Conservation (phyloP, 2,888 invertebrate species). For the Dioctria rufipes region DNA sequence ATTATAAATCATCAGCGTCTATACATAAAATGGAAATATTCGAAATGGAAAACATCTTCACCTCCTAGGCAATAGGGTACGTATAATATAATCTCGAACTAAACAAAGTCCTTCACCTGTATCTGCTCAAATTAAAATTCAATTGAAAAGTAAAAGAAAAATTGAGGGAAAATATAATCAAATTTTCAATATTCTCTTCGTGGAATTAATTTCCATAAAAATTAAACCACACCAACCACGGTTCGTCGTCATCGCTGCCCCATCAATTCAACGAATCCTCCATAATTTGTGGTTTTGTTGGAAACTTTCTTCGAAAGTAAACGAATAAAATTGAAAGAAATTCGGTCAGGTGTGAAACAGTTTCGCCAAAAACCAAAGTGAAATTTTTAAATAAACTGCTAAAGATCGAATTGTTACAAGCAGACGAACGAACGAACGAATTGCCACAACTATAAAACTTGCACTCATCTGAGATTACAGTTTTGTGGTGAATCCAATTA, state of each 20-base stretch:
- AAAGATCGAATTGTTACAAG: constrained; percentile 28
- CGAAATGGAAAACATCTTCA: constrained; percentile 15
- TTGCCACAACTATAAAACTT: not conserved
- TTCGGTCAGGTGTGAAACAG: constrained; percentile 45
- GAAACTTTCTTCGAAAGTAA: constrained; percentile 21
- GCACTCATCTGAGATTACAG: constrained; percentile 26
- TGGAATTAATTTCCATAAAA: constrained; percentile 51
- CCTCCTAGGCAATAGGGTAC: not conserved
- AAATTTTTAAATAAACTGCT: constrained; percentile 45
- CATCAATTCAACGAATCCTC: constrained; percentile 14
- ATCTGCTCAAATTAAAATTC: constrained; percentile 42
- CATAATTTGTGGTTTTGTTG: constrained; percentile 45
- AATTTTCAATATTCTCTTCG: constrained; percentile 41
- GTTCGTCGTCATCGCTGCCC: not conserved
- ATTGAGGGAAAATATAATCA: constrained; percentile 33
- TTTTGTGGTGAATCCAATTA: constrained; percentile 46
- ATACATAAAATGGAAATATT: constrained; percentile 37
- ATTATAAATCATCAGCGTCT: constrained; percentile 48
- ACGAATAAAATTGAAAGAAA: constrained; percentile 21
- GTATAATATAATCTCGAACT: too few relatives aligned
- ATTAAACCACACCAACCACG: not conserved
- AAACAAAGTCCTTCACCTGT: constrained; percentile 6
- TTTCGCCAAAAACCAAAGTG: not conserved
- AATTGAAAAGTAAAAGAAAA: constrained; percentile 19
- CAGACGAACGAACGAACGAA: not conserved